Base-by-base conservation (phyloP, 1,140 invertebrate species). In the Periplaneta americana region DNA sequence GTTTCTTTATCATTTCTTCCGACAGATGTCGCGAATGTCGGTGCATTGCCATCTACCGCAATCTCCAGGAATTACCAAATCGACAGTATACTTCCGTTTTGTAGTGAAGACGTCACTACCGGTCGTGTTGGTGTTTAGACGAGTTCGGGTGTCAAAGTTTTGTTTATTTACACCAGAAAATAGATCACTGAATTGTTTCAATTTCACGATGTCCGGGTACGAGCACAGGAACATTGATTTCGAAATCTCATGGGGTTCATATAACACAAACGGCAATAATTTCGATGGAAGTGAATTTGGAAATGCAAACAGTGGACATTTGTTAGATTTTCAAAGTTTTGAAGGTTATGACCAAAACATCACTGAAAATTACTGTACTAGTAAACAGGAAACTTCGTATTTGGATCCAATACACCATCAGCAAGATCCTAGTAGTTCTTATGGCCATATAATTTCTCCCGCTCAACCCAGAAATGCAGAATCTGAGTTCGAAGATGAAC, bases 401-500 rank as follows among this genome's bases (percentile, higher is more conserved):
- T 66, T 66, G 22, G n/a, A n/a, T 13, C 48, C 48, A 66, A 0
- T 6, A n/a, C 22, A n/a, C 6, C 9, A 6, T n/a, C 22, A 11
- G 22, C 22, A 66, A 28, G 48, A 11, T 66, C 6, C 48, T 28
- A n/a, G 13, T 66, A n/a, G 28, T 66, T 22, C 22, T 6, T 28
- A 66, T 66, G 28, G 22, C n/a, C 6, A n/a, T 11, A 4, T 8
- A n/a, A n/a, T 66, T 3, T 28, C 48, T 22, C 28, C n/a, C 22
- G 1, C 48, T 13, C 0, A 66, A 28, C 22, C 22, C 11, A 11
- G 28, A 9, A n/a, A n/a, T 66, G 28, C n/a, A n/a, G 6, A 66
- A 8, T 66, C 22, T 28, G 48, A 66, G 22, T n/a, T 66, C 28
- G 48, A 15, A 48, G 94, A 96, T 86, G 95, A 97, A 86, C 94